These are phyloP conservation scores for Thermophis baileyi DNA, from an alignment of 2,113 vertebrate genomes.

Conservation along the genomic window DNA sequence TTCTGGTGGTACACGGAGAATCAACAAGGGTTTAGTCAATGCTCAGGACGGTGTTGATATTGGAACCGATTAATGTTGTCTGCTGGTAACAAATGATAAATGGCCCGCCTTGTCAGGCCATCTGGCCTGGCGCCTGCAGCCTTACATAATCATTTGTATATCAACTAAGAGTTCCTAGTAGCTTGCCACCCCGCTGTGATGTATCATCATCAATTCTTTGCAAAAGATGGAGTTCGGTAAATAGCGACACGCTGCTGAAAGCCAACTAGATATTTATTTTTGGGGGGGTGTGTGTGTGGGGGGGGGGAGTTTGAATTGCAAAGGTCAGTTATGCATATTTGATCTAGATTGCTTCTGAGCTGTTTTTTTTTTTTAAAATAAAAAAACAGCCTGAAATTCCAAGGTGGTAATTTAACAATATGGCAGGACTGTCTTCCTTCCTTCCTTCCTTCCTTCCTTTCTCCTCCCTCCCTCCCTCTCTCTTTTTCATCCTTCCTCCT, in stretches of 20 bases:
- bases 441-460: too few relatives aligned
- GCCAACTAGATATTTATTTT: background rate
- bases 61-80: conserved; percentile 44
- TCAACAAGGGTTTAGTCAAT: conserved; percentile 48
- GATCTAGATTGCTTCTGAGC: background rate
- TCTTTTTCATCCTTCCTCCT: too few relatives aligned
- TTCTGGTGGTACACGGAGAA: conserved; percentile 32
- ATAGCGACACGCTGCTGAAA: conserved; percentile 24
- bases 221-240: conserved; percentile 37
- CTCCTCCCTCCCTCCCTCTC: rapidly evolving
- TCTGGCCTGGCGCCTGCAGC: conserved; percentile 33
- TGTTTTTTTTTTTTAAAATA: background rate
- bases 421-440: background rate
- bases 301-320: background rate
- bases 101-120: conserved; percentile 17
- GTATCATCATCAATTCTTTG: conserved; percentile 36
- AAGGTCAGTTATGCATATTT: background rate
- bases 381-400: conserved; percentile 7
- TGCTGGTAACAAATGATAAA: conserved; percentile 54
- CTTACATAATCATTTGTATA: conserved; percentile 34
- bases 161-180: conserved; percentile 33
- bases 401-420: background rate
- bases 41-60: conserved; percentile 8
- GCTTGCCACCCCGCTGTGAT: conserved; percentile 25
- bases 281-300: background rate